Conservation (phyloP, 2,113 vertebrate genomes). For the Lophura nycthemera region DNA sequence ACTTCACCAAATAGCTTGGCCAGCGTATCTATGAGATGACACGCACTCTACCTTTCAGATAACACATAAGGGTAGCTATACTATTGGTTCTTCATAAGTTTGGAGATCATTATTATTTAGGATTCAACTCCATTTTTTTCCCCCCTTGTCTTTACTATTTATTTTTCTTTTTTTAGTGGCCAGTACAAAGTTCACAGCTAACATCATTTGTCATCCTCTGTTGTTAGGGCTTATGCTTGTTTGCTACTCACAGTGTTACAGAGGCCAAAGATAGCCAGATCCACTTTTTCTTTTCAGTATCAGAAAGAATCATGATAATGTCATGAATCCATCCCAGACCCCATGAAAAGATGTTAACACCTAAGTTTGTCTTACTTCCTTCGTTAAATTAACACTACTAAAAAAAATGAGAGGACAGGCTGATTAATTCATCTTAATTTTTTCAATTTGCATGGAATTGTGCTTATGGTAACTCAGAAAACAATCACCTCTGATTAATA, state of each 20-base stretch:
- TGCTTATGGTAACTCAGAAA: constrained; percentile 16
- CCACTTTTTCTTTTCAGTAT: not conserved
- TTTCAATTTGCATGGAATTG: not conserved
- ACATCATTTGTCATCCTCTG: not conserved
- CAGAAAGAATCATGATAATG: not conserved
- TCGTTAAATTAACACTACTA: not conserved
- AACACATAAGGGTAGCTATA: not conserved
- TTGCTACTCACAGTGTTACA: not conserved
- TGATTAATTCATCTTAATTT: constrained; percentile 35
- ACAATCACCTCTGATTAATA: constrained; percentile 52
- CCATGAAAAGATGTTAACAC: not conserved
- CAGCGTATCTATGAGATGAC: not conserved
- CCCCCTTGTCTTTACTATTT: not conserved
- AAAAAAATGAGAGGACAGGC: not conserved
- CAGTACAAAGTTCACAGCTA: not conserved
- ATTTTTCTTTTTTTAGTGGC: not conserved
- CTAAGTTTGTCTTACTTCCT: not conserved
- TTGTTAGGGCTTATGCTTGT: not conserved
- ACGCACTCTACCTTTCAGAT: not conserved
- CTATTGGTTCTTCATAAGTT: not conserved
- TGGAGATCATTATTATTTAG: not conserved
- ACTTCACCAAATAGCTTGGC: not conserved
- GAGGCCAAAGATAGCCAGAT: fast-evolving
- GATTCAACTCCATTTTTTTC: not conserved
- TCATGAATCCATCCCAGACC: not conserved